These are phyloP conservation scores for Trisateles emortualis DNA, from an alignment of 2,888 invertebrate genomes.

Conservation along the genomic window DNA sequence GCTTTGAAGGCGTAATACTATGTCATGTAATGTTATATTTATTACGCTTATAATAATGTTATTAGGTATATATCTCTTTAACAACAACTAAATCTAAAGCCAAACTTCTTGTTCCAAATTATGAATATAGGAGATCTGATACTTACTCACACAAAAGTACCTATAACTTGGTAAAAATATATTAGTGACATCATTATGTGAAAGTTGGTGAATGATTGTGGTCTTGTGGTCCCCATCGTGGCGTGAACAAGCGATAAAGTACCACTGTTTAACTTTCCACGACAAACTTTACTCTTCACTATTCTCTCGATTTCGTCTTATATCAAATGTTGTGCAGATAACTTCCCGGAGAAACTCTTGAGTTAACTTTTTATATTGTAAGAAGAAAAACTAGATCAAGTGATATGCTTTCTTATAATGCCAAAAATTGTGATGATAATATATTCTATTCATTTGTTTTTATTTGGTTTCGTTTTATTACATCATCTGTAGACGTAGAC, in stretches of 20 bases:
- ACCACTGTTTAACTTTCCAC: constrained; percentile 65
- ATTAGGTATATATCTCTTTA: no score
- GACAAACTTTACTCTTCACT: constrained; percentile 63
- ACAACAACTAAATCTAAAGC: no score
- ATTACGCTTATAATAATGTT: no score
- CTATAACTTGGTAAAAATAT: constrained; percentile 27
- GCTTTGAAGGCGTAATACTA: no score
- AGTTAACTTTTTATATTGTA: constrained; percentile 55
- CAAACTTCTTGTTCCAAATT: no score
- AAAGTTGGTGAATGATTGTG: constrained; percentile 57
- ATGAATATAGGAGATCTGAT: not conserved
- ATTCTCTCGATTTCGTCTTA: constrained; percentile 62
- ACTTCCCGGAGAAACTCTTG: constrained; percentile 51
- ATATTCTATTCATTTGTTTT: not conserved
- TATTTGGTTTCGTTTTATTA: not conserved
- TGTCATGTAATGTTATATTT: no score
- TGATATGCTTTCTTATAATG: constrained; percentile 39
- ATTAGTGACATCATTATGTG: constrained; percentile 47
- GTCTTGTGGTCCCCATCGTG: constrained; percentile 50
- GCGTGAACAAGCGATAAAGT: constrained; percentile 56
- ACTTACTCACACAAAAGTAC: not conserved
- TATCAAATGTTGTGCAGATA: constrained; percentile 59
- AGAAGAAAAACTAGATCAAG: constrained; percentile 50
- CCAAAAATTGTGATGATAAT: constrained; percentile 18
- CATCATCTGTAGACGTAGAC: not conserved